Percentiles rank a stretch among this genome's conserved stretches.
phyloP scores from a whole-genome alignment of 2,888 invertebrate species.

The Eupeodes latifasciatus region DNA sequence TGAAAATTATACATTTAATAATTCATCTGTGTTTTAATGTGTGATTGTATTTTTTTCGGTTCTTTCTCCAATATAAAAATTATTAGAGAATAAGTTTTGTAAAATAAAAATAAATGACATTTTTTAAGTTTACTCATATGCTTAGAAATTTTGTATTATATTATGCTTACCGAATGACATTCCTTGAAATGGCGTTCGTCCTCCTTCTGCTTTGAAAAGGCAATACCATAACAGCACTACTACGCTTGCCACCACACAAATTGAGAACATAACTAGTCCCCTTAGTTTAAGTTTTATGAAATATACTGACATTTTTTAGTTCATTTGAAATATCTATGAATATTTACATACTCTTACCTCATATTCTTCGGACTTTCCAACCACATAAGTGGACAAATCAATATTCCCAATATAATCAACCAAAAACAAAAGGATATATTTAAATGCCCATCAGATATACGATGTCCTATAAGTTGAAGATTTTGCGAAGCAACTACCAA shows the following conservation, averaged over 20 bases:
- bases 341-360: slow-evolving; percentile 88
- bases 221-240: slow-evolving; percentile 88
- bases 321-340: not conserved
- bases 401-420: slow-evolving; percentile 90
- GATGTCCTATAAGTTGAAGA: slow-evolving; percentile 90
- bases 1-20: no score
- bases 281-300: slow-evolving; percentile 69
- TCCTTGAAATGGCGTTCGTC: slow-evolving; percentile 83
- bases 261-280: slow-evolving; percentile 87
- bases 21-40: no score
- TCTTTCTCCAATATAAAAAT: no score
- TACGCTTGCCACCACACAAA: slow-evolving; percentile 87
- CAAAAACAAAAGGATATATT: slow-evolving; percentile 92
- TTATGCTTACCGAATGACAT: slow-evolving; percentile 79
- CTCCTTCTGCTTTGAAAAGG: slow-evolving; percentile 84
- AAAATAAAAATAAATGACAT: no score
- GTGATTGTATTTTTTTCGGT: no score
- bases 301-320: no score
- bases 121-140: no score
- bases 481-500: slow-evolving; percentile 92
- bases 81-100: no score
- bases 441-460: slow-evolving; percentile 87
- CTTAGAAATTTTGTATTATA: no score
- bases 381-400: slow-evolving; percentile 93
- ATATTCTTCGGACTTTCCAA: slow-evolving; percentile 96